Base-by-base conservation (phyloP, 1,140 invertebrate genomes). In the Prorops nasuta region DNA sequence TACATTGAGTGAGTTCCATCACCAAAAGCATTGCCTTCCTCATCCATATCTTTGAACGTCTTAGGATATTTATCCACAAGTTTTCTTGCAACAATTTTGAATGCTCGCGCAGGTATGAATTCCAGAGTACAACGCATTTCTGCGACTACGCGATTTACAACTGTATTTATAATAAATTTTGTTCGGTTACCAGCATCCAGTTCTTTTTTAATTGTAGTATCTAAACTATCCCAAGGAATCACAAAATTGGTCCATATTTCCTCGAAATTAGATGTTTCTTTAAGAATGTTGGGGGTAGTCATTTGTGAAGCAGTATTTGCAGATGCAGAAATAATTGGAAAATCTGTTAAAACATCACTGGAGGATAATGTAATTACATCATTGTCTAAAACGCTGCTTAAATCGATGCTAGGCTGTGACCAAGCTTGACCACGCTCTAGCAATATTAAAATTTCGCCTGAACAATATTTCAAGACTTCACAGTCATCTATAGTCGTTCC, bases 11-110 rank as follows among this genome's bases (percentile, higher is more conserved):
- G 21, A 16, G n/a, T 39, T 1, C 49, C 49, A 3, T 44, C 36
- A 19, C 49, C 49, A 14, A 38, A n/a, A 2, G 34, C 20, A 15
- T 44, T 21, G 8, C 42, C 49, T 18, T 51, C 43, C 15, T 50
- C 48, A 14, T 50, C 35, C 1, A 37, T 35, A 16, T 50, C 48
- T 32, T 44, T 44, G 17, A 44, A 44, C 3, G 40, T 35, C 16
- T 31, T 35, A 20, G 41, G 41, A 50, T 50, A 50, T 15, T 19
- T 20, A 10, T 44, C 41, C 16, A 50, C 44, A 19, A 50, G 24
- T 44, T 43, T 14, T 15, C 38, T 50, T 6, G 41, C 41, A n/a
- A n/a, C n/a, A n/a, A n/a, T n/a, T n/a, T n/a, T n/a, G n/a, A n/a
- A n/a, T n/a, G n/a, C n/a, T n/a, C n/a, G n/a, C n/a, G n/a, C n/a